These are phyloP conservation scores for Trichonephila inaurata DNA, from an alignment of 1,140 invertebrate species.

Conservation along the genomic window DNA sequence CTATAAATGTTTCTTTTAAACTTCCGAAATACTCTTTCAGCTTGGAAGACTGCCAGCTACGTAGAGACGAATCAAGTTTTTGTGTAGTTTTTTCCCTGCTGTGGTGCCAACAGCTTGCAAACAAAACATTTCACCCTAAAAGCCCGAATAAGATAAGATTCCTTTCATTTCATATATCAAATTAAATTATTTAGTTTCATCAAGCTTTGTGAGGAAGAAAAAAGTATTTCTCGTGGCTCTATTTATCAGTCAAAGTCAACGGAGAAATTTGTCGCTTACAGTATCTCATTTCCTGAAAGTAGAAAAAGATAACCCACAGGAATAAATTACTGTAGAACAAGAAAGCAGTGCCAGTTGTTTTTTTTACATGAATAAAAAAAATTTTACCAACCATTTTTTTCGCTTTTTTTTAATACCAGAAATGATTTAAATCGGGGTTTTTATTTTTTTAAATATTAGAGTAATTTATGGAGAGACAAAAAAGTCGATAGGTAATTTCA, in stretches of 20 bases:
- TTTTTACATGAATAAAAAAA: neutral
- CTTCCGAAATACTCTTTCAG: slow-evolving; percentile 10
- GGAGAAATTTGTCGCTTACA: neutral
- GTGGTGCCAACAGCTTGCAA: slow-evolving; percentile 35
- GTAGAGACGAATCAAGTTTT: neutral
- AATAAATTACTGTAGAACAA: slow-evolving; percentile 14
- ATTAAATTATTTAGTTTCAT: slow-evolving; percentile 55
- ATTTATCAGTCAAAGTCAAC: slow-evolving; percentile 34
- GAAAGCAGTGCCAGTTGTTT: neutral
- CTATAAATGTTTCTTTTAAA: slow-evolving; percentile 31
- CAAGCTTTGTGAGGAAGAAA: slow-evolving; percentile 21
- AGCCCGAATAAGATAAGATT: neutral
- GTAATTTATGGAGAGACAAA: too few species aligned
- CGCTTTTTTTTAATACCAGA: neutral
- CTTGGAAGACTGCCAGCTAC: slow-evolving; percentile 7
- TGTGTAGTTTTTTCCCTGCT: neutral
- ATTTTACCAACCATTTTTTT: slow-evolving; percentile 5
- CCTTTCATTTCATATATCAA: slow-evolving; percentile 30
- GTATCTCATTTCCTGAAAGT: slow-evolving; percentile 32
- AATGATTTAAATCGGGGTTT: neutral
- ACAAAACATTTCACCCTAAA: slow-evolving; percentile 21
- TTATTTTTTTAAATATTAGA: neutral
- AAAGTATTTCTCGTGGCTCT: neutral
- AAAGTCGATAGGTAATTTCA: too few species aligned
- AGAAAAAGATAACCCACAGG: slow-evolving; percentile 13